These are phyloP conservation scores for Papilio polytes DNA, from an alignment of 1,140 invertebrate genomes.

Conservation along the genomic window DNA sequence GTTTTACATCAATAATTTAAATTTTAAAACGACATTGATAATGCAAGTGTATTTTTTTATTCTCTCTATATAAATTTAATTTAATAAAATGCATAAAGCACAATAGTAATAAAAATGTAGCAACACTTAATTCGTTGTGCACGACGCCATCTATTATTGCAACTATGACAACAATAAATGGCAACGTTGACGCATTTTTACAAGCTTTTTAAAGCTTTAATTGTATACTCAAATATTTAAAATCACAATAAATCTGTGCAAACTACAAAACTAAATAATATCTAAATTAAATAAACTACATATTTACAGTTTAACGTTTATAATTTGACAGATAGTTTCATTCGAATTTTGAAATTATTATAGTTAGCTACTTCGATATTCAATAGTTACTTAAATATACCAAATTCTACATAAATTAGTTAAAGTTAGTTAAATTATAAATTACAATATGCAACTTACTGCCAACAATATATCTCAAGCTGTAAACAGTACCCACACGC, in stretches of 20 bases:
- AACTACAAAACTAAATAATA: constrained; percentile 33
- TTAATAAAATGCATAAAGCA: constrained; percentile 14
- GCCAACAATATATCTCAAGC: not conserved
- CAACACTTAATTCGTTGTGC: constrained; percentile 47
- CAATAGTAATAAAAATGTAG: constrained; percentile 49
- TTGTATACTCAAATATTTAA: not conserved
- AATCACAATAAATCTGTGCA: not conserved
- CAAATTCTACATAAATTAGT: constrained; percentile 14
- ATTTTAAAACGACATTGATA: constrained; percentile 61
- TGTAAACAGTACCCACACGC: not conserved
- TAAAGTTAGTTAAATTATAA: constrained; percentile 19
- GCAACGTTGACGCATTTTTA: constrained; percentile 33
- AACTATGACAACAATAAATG: not conserved
- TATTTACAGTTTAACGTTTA: constrained; percentile 73
- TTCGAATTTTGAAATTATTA: constrained; percentile 57
- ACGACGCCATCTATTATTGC: constrained; percentile 44
- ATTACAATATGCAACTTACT: constrained; percentile 19
- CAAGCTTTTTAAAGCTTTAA: constrained; percentile 28
- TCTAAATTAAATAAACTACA: constrained; percentile 55
- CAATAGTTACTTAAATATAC: not conserved
- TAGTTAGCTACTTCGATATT: constrained; percentile 45
- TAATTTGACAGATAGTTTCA: constrained; percentile 78
- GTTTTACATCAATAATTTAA: constrained; percentile 38
- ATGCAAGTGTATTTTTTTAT: constrained; percentile 66
- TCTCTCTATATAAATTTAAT: not conserved